Percentiles rank a stretch among this genome's conserved stretches.
These are phyloP conservation scores for Polylopha cassiicola DNA, from an alignment of 2,888 invertebrate genomes.

Conservation along the genomic window DNA sequence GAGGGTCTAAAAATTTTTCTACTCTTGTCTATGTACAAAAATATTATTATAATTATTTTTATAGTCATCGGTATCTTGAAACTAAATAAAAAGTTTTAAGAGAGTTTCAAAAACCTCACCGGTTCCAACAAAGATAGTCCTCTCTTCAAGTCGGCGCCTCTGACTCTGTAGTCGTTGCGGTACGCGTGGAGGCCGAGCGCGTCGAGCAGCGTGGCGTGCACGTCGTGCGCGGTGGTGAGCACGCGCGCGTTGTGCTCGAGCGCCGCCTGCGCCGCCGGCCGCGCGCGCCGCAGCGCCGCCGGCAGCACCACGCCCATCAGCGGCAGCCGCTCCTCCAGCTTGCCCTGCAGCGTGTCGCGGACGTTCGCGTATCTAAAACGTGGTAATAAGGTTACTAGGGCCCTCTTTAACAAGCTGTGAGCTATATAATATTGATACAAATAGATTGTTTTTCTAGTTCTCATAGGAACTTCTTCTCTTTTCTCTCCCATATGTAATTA, in stretches of 20 bases:
- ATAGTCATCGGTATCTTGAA: neutral
- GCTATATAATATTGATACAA: neutral
- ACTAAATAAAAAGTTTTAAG: neutral
- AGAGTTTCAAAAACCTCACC: constrained; percentile 47
- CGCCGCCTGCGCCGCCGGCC: constrained; percentile 79
- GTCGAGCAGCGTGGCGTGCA: constrained; percentile 87
- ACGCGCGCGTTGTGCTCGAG: constrained; percentile 80
- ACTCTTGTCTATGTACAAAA: no score
- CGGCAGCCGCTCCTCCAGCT: constrained; percentile 93
- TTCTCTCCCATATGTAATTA: no score
- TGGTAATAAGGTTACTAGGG: neutral
- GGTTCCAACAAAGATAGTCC: constrained; percentile 80
- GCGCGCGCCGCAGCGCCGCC: constrained; percentile 77
- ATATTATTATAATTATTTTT: no score
- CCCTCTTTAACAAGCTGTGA: neutral
- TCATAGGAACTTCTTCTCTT: no score
- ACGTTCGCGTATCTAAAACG: constrained; percentile 84
- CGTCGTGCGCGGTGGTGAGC: constrained; percentile 92
- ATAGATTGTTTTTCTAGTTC: no score
- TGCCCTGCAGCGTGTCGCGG: constrained; percentile 91
- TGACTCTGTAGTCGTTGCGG: constrained; percentile 48
- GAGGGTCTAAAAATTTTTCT: no score
- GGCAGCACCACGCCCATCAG: constrained; percentile 90
- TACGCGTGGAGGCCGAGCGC: constrained; percentile 74
- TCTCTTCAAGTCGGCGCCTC: constrained; percentile 73